Conservation (phyloP, 2,888 invertebrate genomes). For the Catocala nupta region DNA sequence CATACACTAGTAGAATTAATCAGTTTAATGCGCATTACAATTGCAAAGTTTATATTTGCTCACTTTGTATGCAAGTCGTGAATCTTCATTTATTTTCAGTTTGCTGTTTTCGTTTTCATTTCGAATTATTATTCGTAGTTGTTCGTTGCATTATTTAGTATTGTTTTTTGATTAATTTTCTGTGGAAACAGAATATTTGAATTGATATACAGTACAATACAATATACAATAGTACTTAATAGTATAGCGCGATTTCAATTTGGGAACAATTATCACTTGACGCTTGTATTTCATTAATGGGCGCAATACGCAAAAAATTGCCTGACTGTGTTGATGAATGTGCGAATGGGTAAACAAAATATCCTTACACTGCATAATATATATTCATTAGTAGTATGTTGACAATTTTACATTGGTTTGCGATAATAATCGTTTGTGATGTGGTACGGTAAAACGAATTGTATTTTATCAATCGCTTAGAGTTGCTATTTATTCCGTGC, state of each 20-base stretch:
- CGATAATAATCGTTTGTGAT: too few relatives aligned
- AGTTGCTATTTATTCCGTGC: too few relatives aligned
- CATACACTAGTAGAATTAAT: slow-evolving; percentile 46
- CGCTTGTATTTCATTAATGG: not conserved
- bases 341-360: not conserved
- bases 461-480: too few relatives aligned
- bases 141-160: slow-evolving; percentile 6
- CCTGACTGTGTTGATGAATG: not conserved
- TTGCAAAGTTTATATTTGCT: slow-evolving; percentile 45
- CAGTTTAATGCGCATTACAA: slow-evolving; percentile 49
- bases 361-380: not conserved
- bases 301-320: not conserved
- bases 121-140: slow-evolving; percentile 10
- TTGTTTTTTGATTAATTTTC: slow-evolving; percentile 10
- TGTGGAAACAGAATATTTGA: not conserved
- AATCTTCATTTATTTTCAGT: slow-evolving; percentile 43
- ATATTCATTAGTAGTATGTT: not conserved
- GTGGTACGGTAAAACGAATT: too few relatives aligned
- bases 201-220: too few relatives aligned
- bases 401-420: not conserved
- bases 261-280: not conserved
- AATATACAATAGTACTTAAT: too few relatives aligned
- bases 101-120: slow-evolving; percentile 22
- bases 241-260: not conserved
- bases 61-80: slow-evolving; percentile 33